Evolutionary conservation across 2,113 vertebrate species (phyloP).

Genomic region (Alligator sinensis): DNA sequence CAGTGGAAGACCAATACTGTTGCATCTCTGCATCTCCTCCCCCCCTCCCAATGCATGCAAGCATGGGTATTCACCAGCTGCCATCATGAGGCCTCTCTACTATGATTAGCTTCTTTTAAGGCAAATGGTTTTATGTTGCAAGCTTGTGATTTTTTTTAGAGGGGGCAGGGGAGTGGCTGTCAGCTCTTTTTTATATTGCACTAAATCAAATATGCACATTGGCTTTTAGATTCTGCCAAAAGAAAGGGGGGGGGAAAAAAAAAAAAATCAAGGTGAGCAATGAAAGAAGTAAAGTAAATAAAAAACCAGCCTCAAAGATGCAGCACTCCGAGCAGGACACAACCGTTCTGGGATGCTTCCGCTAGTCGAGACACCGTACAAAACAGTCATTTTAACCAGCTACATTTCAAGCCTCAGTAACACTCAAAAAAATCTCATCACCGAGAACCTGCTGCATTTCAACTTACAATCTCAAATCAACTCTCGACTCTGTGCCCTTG

Average conservation of each 20-base stretch:
- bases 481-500: accelerated
- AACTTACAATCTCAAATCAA: background rate
- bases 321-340: constrained; percentile 33
- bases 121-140: accelerated
- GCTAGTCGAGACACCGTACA: background rate
- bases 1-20: background rate
- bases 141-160: background rate
- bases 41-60: background rate
- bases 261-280: background rate
- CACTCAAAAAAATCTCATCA: background rate
- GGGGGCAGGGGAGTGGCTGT: background rate
- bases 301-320: background rate
- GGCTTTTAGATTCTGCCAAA: background rate
- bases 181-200: background rate
- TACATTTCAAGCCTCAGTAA: background rate
- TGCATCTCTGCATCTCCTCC: background rate
- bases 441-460: too few species aligned
- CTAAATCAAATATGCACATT: background rate
- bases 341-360: constrained; percentile 52
- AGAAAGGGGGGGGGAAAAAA: background rate
- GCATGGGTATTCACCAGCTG: background rate
- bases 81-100: accelerated
- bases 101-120: background rate
- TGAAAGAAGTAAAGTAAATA: background rate
- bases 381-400: constrained; percentile 63